Percentiles rank a stretch among this genome's conserved stretches.
Evolutionary conservation across 2,888 invertebrate genomes (phyloP).

Genomic region (Tholera decimalis): DNA sequence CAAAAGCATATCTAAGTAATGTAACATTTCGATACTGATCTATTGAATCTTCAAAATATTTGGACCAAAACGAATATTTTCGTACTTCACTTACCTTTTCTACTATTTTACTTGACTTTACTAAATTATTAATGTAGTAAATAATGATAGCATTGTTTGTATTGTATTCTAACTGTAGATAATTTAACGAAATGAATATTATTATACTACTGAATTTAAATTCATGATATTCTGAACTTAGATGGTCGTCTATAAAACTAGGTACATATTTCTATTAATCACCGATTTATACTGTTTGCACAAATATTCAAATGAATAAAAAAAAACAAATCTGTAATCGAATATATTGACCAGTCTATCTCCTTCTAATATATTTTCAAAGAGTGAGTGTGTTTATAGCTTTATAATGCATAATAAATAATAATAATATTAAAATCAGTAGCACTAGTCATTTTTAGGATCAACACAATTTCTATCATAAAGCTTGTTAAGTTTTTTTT

Average conservation of each 20-base stretch:
- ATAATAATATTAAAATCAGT: too few relatives aligned
- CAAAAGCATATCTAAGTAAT: constrained; percentile 41
- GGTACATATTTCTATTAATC: constrained; percentile 20
- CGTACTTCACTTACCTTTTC: constrained; percentile 47
- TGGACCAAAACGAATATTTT: constrained; percentile 59
- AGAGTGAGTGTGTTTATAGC: constrained; percentile 31
- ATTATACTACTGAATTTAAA: not conserved
- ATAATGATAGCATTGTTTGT: constrained; percentile 20
- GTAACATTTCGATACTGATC: constrained; percentile 40
- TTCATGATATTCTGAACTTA: constrained; percentile 15
- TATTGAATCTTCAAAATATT: constrained; percentile 41
- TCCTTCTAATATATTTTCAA: constrained; percentile 22
- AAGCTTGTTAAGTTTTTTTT: constrained; percentile 47
- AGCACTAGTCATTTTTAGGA: constrained; percentile 66
- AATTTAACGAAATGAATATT: constrained; percentile 9
- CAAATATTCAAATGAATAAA: constrained; percentile 30
- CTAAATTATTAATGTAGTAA: constrained; percentile 17
- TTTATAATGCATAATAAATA: constrained; percentile 37
- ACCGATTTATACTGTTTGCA: constrained; percentile 42
- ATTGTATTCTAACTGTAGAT: constrained; percentile 10
- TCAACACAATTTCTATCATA: constrained; percentile 42
- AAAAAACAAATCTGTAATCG: constrained; percentile 12
- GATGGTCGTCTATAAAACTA: constrained; percentile 15
- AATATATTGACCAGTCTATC: constrained; percentile 14
- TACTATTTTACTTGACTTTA: constrained; percentile 29